Conservation (phyloP, 2,797 vertebrate genomes). For the Ceyx erithaca region DNA sequence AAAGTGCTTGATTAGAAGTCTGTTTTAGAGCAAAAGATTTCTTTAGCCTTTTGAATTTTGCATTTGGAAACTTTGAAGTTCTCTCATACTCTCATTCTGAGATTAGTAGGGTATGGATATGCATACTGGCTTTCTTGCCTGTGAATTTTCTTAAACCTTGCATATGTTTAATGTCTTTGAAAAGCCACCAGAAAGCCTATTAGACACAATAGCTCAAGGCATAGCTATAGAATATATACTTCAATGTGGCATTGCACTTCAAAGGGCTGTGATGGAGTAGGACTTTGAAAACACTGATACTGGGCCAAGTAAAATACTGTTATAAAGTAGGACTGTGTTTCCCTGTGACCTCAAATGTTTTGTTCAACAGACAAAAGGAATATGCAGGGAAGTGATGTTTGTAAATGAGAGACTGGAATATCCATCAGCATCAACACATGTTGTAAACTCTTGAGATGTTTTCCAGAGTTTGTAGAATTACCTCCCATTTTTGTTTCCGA, state of each 20-base stretch:
- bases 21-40: not conserved
- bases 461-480: not conserved
- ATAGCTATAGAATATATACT: not conserved
- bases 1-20: not conserved
- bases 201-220: conserved; percentile 30
- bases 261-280: not conserved
- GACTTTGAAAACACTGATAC: conserved; percentile 18
- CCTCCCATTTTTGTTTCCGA: not conserved
- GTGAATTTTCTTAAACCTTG: conserved; percentile 13
- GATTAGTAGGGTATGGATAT: not conserved
- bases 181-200: conserved; percentile 20
- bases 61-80: conserved; percentile 25
- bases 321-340: not conserved
- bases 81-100: not conserved
- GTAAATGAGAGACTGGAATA: not conserved
- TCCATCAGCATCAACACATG: not conserved
- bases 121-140: not conserved
- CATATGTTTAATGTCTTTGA: not conserved
- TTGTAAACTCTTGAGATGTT: not conserved
- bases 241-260: conserved; percentile 7
- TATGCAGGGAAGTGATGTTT: not conserved
- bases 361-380: not conserved
- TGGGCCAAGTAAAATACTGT: not conserved
- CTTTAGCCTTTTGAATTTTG: not conserved
- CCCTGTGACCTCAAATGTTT: not conserved